Evolutionary conservation across 2,113 vertebrate genomes (phyloP), one percentile per base, ranked within the genome.

Genomic region (Oenanthe melanoleuca): DNA sequence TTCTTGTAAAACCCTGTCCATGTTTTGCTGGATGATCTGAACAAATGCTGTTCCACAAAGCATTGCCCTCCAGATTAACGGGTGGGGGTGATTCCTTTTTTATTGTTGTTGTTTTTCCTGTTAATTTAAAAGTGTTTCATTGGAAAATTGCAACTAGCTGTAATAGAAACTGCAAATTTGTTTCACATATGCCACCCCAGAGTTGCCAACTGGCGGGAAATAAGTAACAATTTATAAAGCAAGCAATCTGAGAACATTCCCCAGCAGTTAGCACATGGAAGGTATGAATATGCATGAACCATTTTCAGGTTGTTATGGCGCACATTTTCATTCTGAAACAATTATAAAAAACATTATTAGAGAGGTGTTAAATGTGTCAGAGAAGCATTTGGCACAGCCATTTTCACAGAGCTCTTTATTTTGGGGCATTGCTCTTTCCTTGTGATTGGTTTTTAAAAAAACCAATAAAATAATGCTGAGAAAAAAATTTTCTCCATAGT

Each of bases 341-440:
- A 64, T 93, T 85, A 85, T 70, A 71, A 85, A 86, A 87, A 88
- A 53, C 91, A 86, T 81, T 94, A 92, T 93, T 96, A 92, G 59
- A 56, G 67, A 60, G 65, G 52, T 80, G 75, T 77, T 94, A 88
- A 70, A 84, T 67, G 80, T 47, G 56, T 89, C 59, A 95, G 70
- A 60, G 67, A 91, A 83, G n/a, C 40, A 59, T 31, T 97, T 93
- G 83, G 29, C 57, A 71, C 8, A 91, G 42, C 34, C 21, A 37
- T 94, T 89, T 74, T 80, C 61, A 79, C 50, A 66, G 6, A 4
- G 24, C 22, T 80, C 52, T 81, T 81, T 71, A 70, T 83, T 77
- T 89, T 56, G 49, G 38, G 11, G 14, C 45, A 82, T 71, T 75
- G 22, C 6, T 80, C 21, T 34, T 87, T 85, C 52, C 57, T 67